Base-by-base conservation (phyloP, 2,888 invertebrate species). In the Ethmia dodecea region DNA sequence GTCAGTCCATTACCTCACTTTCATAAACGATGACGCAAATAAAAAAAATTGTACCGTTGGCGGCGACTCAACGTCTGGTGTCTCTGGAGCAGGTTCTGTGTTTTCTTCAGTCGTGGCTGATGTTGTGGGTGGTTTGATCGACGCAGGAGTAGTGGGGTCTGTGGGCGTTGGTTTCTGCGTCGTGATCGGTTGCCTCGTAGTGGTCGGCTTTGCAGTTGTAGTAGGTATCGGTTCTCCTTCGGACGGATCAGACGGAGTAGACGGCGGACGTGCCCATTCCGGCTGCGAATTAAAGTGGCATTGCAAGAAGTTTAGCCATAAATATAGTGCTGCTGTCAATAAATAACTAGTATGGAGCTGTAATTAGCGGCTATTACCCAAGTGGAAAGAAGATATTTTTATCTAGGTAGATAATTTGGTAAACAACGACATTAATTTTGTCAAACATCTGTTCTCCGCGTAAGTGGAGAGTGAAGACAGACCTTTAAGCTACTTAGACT, bases 181-280 rank as follows among this genome's bases (percentile, higher is more conserved):
- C 5, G 66, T 66, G 8, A 59, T 45, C 1, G 72, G 66, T 41
- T 64, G 5, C 48, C 40, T 50, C 28, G 58, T 55, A 15, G 52
- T 41, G 2, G 65, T 62, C 22, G 59, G 52, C 39, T 70, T 49
- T 42, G 52, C 31, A 52, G 71, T 58, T 11, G 38, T 38, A 5
- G 64, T 47, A 33, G 57, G 28, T 35, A 70, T 52, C 2, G 83
- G 73, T 3, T 73, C 73, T 22, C 87, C 73, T 56, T 88, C 88
- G 14, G 87, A 73, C 13, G 88, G 81, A 56, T 88, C 88, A 6
- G 79, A 55, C 11, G 90, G 83, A 3, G 94, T 94, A 42, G 93
- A 91, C 38, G 93, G 93, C 10, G 94, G 94, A 42, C 90, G 88
- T 28, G 93, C 93, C 94, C 94, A 94, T 62, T 94, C 93, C 51